phyloP scores from a whole-genome alignment of 2,113 vertebrate species.

The Eretmochelys imbricata region DNA sequence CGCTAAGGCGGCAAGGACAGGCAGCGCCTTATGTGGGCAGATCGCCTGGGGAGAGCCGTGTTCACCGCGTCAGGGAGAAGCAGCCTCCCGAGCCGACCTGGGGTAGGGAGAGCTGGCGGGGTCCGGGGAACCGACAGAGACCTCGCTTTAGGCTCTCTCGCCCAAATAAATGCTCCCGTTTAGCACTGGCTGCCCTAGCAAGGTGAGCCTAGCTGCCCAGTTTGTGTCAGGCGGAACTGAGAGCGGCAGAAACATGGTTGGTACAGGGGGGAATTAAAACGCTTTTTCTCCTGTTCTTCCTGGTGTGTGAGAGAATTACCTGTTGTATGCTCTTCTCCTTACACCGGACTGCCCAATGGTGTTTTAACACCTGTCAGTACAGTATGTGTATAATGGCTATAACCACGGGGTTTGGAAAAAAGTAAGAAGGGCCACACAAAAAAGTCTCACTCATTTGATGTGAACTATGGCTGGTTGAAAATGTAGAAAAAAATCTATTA shows the following conservation, averaged over 20 bases:
- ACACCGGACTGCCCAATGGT: not conserved
- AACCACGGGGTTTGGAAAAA: not conserved
- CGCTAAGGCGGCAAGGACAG: not conserved
- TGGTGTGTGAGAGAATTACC: not conserved
- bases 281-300: not conserved
- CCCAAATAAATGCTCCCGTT: too few relatives aligned
- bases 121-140: not conserved
- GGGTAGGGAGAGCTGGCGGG: not conserved
- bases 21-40: not conserved
- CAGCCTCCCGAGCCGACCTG: not conserved
- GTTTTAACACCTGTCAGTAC: too few relatives aligned
- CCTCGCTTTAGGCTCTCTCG: too few relatives aligned
- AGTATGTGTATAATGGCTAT: not conserved
- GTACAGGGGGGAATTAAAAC: not conserved
- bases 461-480: not conserved
- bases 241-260: not conserved
- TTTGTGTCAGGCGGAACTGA: not conserved
- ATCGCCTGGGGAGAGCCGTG: not conserved
- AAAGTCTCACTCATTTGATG: not conserved
- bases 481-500: too few relatives aligned
- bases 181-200: not conserved
- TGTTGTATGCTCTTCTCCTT: not conserved
- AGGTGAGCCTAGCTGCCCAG: too few relatives aligned
- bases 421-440: not conserved
- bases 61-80: not conserved